Conservation (phyloP, 2,113 vertebrate genomes). For the Anser brachyrhynchus region DNA sequence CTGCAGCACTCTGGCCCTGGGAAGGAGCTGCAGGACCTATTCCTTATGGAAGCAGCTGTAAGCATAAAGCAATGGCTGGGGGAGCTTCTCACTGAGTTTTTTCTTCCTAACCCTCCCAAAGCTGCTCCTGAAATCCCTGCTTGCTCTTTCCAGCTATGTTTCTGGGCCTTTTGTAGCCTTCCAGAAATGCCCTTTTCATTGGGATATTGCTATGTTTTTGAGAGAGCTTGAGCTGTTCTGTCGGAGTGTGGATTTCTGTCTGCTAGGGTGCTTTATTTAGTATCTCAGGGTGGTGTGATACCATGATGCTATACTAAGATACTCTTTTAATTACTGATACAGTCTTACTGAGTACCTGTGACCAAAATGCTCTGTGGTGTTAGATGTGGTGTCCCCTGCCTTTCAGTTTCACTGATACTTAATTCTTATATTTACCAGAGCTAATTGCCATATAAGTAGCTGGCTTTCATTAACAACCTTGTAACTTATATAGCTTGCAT, state of each 20-base stretch:
- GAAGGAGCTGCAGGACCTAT: too few relatives aligned
- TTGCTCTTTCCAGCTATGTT: background rate
- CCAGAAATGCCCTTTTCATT: background rate
- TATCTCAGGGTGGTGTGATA: background rate
- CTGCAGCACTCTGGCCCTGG: fast-evolving
- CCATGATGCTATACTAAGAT: background rate
- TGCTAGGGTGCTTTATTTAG: background rate
- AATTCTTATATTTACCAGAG: background rate
- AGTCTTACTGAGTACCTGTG: fast-evolving
- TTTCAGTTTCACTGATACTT: background rate
- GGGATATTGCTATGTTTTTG: background rate
- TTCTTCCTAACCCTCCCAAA: fast-evolving
- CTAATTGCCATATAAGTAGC: background rate
- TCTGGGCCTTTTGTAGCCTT: background rate
- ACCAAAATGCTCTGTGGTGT: background rate
- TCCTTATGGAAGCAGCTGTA: background rate
- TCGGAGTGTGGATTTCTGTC: background rate
- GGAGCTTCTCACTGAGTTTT: fast-evolving
- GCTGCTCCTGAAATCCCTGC: background rate
- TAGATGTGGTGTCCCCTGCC: background rate
- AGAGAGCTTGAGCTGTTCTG: background rate
- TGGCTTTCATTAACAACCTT: background rate
- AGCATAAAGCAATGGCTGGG: fast-evolving
- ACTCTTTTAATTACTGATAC: background rate
- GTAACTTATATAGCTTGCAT: background rate